These are phyloP conservation scores for Lytechinus variegatus DNA, from an alignment of 35 echinoderm and acorn worm genomes.

Conservation along the genomic window DNA sequence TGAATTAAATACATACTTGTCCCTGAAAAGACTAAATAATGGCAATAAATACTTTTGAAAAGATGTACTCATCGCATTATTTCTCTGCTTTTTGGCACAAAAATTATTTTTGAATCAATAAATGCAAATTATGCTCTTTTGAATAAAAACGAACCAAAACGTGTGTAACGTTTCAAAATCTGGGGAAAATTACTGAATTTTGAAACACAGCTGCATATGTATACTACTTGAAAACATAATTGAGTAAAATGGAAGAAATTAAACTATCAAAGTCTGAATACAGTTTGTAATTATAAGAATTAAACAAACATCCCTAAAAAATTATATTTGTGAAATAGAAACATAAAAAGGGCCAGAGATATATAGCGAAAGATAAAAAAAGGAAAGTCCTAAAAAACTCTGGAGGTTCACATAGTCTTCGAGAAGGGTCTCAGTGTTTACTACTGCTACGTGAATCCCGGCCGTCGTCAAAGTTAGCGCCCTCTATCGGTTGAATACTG, in stretches of 20 bases:
- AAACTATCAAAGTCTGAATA: neutral
- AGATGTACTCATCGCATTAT: neutral
- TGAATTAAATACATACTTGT: too few species aligned
- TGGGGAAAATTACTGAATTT: neutral
- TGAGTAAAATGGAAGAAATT: neutral
- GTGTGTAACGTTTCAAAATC: neutral
- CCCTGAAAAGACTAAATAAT: neutral
- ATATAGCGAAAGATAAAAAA: neutral
- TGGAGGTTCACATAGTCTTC: neutral
- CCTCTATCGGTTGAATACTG: conserved; percentile 47
- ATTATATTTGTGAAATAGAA: neutral
- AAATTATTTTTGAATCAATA: neutral
- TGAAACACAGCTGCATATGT: neutral
- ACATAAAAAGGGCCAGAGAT: neutral
- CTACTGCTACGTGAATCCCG: conserved; percentile 46
- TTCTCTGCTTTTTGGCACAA: neutral
- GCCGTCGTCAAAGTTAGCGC: conserved; percentile 31
- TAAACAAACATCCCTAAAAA: neutral
- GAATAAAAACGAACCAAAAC: neutral
- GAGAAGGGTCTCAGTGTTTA: conserved; percentile 29
- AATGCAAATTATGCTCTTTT: neutral
- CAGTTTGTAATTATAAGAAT: neutral
- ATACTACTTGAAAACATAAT: neutral
- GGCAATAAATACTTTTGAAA: neutral
- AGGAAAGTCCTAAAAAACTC: neutral